Percentiles rank a stretch among this genome's conserved stretches.
phyloP scores from a whole-genome alignment of 2,113 vertebrate species.

The Picathartes gymnocephalus region DNA sequence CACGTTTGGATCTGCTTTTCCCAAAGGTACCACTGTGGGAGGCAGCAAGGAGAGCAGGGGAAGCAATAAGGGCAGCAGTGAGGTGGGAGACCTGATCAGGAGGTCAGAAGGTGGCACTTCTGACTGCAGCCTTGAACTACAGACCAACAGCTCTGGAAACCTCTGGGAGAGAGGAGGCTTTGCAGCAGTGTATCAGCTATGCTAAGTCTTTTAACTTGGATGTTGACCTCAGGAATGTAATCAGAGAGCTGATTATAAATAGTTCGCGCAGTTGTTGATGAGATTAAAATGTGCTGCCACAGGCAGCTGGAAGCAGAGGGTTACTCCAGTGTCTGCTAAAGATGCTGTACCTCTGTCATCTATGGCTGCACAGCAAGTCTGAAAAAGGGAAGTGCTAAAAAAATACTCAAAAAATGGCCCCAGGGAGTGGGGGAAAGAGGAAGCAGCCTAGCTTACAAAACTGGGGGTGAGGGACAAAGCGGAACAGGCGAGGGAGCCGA shows the following conservation, averaged over 20 bases:
- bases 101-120: background rate
- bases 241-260: slow-evolving; percentile 56
- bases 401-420: background rate
- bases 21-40: background rate
- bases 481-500: background rate
- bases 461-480: background rate
- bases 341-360: background rate
- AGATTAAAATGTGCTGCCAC: background rate
- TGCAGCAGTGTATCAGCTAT: background rate
- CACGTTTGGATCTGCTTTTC: background rate
- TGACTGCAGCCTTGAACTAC: background rate
- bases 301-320: background rate
- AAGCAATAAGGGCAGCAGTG: background rate
- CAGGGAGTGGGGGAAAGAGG: background rate
- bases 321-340: background rate
- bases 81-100: background rate
- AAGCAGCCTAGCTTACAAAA: slow-evolving; percentile 7
- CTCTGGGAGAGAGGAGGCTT: background rate
- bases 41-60: background rate
- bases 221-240: slow-evolving; percentile 39
- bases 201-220: background rate
- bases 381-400: slow-evolving; percentile 40
- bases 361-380: background rate
- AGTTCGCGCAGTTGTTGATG: slow-evolving; percentile 37
- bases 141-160: background rate